phyloP scores from a whole-genome alignment of 2,888 invertebrate species.

The Strigamia maritima region DNA sequence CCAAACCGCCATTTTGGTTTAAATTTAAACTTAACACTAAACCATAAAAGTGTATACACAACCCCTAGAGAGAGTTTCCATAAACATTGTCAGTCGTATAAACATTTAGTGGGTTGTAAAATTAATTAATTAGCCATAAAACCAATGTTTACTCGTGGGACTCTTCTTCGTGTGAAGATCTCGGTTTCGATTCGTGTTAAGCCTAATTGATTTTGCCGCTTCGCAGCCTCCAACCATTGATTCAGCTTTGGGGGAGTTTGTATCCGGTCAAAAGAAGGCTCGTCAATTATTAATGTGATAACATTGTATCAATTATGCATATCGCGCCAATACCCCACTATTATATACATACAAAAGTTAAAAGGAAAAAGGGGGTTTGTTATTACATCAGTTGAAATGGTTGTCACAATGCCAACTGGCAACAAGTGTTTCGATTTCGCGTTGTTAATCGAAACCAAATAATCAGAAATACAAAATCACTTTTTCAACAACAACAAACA shows the following conservation, averaged over 20 bases:
- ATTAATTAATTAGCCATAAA: conserved; percentile 34
- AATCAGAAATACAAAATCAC: background rate
- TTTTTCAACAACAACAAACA: background rate
- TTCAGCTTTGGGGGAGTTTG: background rate
- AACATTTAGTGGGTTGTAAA: conserved; percentile 31
- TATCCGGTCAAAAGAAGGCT: conserved; percentile 10
- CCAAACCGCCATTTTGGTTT: background rate
- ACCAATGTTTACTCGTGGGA: conserved; percentile 19
- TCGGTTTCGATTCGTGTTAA: conserved; percentile 20
- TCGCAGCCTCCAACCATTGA: background rate
- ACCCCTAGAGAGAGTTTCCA: background rate
- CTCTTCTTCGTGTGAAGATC: conserved; percentile 12
- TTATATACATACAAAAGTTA: background rate
- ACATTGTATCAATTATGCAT: conserved; percentile 34
- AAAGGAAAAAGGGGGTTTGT: background rate
- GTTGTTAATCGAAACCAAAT: background rate
- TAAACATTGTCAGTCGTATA: conserved; percentile 21
- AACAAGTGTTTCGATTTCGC: background rate
- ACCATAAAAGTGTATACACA: background rate
- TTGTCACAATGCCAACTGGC: background rate
- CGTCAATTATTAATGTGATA: conserved; percentile 26
- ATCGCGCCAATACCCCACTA: background rate
- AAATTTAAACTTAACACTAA: background rate
- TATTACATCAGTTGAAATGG: background rate
- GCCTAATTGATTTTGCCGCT: conserved; percentile 32